Conservation (phyloP, 2,797 vertebrate species). For the Microhierax caerulescens region DNA sequence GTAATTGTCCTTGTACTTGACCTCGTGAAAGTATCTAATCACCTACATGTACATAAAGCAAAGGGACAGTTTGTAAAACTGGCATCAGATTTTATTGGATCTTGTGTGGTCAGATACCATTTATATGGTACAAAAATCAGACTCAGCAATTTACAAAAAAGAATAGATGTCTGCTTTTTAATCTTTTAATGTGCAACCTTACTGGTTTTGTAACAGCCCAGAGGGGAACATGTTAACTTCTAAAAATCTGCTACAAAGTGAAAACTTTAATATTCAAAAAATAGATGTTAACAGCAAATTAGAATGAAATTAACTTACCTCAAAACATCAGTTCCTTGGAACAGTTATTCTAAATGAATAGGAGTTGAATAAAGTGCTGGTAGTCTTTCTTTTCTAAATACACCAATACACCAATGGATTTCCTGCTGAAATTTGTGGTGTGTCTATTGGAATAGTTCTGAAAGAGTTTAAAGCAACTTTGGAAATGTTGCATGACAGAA, state of each 20-base stretch:
- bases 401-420: neutral
- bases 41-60: neutral
- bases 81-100: neutral
- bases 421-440: neutral
- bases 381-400: neutral
- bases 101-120: neutral
- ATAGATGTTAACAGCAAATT: neutral
- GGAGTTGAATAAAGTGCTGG: neutral
- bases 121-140: neutral
- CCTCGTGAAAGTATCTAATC: neutral
- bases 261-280: neutral
- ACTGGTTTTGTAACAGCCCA: neutral
- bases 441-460: neutral
- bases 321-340: neutral
- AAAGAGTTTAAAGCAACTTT: neutral
- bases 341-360: neutral
- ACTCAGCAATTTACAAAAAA: constrained; percentile 14
- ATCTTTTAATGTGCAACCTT: neutral
- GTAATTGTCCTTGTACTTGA: neutral
- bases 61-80: neutral
- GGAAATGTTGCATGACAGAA: neutral
- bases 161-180: neutral
- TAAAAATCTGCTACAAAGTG: neutral
- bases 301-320: neutral
- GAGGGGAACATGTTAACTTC: neutral